A percentile compares a stretch with the other conserved stretches of the same genome.
phyloP scores from a whole-genome alignment of 2,113 vertebrate species.

The Cercocebus atys region DNA sequence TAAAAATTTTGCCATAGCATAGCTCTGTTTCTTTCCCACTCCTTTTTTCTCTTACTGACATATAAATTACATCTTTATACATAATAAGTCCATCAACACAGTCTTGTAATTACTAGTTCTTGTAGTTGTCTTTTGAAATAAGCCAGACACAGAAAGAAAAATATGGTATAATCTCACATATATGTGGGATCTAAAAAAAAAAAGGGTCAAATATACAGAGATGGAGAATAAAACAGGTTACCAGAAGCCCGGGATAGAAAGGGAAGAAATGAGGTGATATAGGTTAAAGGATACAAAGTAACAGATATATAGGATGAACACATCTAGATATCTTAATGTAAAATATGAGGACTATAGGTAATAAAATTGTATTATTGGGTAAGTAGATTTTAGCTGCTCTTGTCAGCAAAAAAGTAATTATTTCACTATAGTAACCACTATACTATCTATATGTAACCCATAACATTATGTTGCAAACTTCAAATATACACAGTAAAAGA shows the following conservation, averaged over 20 bases:
- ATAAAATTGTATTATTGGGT: neutral
- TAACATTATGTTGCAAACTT: neutral
- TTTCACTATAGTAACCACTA: neutral
- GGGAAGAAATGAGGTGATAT: neutral
- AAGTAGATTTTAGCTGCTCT: neutral
- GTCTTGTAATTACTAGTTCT: slow-evolving; percentile 36
- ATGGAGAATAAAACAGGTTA: neutral
- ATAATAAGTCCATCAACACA: slow-evolving; percentile 36
- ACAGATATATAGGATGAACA: neutral
- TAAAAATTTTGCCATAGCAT: slow-evolving; percentile 1
- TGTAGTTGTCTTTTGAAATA: slow-evolving; percentile 48
- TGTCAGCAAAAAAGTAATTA: neutral
- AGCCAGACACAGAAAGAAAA: slow-evolving; percentile 46
- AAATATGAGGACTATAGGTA: neutral
- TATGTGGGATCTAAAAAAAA: neutral
- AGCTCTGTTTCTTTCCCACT: neutral
- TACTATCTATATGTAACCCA: neutral
- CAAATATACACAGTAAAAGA: neutral
- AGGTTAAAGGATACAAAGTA: neutral
- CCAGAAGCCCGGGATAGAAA: neutral
- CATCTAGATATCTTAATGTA: neutral
- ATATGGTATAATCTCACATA: slow-evolving; percentile 20
- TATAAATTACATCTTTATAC: slow-evolving; percentile 37
- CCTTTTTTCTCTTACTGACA: slow-evolving; percentile 31
- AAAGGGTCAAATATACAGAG: neutral